Conservation (phyloP, 2,797 vertebrate species). For the Petrocephalus sullivani region DNA sequence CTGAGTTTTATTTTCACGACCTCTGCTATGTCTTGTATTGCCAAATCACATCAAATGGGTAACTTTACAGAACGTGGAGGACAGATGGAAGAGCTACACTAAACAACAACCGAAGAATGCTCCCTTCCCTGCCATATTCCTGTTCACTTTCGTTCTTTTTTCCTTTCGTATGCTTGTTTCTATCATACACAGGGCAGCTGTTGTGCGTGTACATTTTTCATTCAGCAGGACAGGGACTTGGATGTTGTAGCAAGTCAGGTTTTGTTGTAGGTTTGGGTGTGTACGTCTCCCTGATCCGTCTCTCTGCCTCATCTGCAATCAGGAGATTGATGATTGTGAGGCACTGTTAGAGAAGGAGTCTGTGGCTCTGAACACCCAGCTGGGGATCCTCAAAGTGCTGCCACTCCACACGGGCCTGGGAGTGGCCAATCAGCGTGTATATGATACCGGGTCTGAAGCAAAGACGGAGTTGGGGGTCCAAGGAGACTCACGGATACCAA, state of each 20-base stretch:
- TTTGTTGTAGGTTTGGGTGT: background rate
- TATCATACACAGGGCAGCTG: background rate
- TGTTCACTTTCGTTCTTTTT: background rate
- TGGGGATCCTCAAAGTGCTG: conserved; percentile 64
- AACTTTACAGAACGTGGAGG: background rate
- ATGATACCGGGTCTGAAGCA: conserved; percentile 53
- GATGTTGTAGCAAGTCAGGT: background rate
- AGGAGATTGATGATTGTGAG: conserved; percentile 74
- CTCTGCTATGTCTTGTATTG: background rate
- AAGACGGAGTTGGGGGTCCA: background rate
- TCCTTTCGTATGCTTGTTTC: background rate
- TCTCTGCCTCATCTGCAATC: background rate
- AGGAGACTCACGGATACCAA: conserved; percentile 26
- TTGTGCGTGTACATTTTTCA: background rate
- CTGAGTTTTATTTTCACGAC: background rate
- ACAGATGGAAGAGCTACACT: background rate
- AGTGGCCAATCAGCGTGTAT: conserved; percentile 64
- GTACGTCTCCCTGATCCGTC: background rate
- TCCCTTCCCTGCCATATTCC: background rate
- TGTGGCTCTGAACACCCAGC: conserved; percentile 58
- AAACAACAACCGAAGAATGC: background rate
- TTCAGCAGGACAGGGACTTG: background rate
- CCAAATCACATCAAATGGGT: background rate
- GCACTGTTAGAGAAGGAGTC: conserved; percentile 65
- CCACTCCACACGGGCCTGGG: conserved; percentile 65